Base-by-base conservation (phyloP, 37 sponge, comb jelly and placozoan genomes). In the Beroe ovata region DNA sequence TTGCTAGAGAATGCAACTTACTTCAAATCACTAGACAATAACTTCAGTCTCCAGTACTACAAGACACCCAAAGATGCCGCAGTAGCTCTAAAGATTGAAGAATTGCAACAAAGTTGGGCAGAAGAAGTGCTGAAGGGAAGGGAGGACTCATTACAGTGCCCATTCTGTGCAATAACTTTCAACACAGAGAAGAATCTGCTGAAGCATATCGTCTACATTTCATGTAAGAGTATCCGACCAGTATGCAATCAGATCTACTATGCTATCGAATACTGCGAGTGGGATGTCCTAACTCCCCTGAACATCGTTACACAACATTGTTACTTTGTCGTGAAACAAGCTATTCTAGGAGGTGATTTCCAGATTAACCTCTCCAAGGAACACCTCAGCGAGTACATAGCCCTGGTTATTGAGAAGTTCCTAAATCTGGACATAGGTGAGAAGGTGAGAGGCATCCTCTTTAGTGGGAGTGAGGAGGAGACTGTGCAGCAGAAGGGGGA, bases 151-250 rank as follows among this genome's bases (percentile, higher is more conserved):
- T 42, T 54, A 1, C 54, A 77, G 47, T 77, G 84, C 41, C 84
- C 84, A n/a, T 77, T 77, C 28, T 77, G 84, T 19, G 8, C n/a
- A 20, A 42, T 29, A 19, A 40, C 22, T 54, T 77, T 77, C 84
- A 77, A 77, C 28, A 77, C n/a, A 1, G 84, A 39, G 42, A 77
- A 36, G 47, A 77, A 77, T 23, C 47, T 77, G 8, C 54, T 77
- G 3, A 77, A 77, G 21, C 84, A 77, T 35, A 42, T 77, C 84
- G 54, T 77, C 23, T 77, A 77, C 54, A 77, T 77, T 1, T 77
- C 84, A 19, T 77, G 84, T 40, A 77, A 77, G 23, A 42, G 42
- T 16, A 39, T 77, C 23, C 39, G 84, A 42, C 54, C 84, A 21
- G 42, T 77, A 3, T 77, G 84, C 21, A 19, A 39, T 2, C 84